Conservation (phyloP, 2,113 vertebrate genomes). For the Taxidea taxus region DNA sequence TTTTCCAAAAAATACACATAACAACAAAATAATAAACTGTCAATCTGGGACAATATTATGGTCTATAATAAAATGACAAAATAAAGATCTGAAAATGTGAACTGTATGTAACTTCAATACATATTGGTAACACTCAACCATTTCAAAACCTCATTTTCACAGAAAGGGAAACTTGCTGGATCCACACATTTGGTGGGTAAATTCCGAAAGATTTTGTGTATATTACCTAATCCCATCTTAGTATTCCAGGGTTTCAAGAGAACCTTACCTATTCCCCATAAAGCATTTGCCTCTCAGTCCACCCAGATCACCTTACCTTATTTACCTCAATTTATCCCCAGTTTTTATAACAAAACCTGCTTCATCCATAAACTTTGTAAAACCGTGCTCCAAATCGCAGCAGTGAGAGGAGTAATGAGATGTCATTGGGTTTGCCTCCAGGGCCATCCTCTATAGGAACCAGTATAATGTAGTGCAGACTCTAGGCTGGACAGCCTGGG, state of each 20-base stretch:
- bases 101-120: background rate
- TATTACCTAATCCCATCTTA: background rate
- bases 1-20: background rate
- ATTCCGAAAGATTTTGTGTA: background rate
- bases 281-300: background rate
- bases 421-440: too few relatives aligned
- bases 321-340: background rate
- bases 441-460: background rate
- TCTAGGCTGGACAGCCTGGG: background rate
- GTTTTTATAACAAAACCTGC: background rate
- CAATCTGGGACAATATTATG: background rate
- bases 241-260: background rate
- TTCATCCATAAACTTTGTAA: background rate
- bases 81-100: constrained; percentile 25
- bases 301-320: background rate
- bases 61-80: constrained; percentile 16
- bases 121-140: background rate
- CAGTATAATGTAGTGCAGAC: fast-evolving
- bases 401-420: background rate
- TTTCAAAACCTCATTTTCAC: background rate
- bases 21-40: constrained; percentile 34
- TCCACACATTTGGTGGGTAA: background rate
- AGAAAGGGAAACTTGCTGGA: background rate
- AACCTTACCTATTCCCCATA: background rate
- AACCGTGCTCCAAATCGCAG: background rate